Evolutionary conservation across 2,888 invertebrate species (phyloP).

Genomic region (Oxyteleia sp.): DNA sequence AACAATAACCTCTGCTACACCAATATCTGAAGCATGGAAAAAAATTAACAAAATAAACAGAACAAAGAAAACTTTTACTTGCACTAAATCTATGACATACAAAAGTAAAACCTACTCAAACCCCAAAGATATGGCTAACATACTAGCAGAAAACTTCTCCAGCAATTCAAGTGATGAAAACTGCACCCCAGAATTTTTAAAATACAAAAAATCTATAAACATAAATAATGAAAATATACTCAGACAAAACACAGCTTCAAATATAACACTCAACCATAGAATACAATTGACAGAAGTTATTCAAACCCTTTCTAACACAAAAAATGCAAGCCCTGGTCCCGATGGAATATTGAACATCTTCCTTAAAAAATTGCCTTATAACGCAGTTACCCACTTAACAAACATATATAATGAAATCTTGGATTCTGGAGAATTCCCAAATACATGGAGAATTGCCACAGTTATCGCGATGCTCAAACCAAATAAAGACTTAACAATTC

Average conservation of each 20-base stretch:
- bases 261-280: neutral
- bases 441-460: conserved; percentile 31
- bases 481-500: conserved; percentile 25
- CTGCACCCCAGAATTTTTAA: conserved; percentile 25
- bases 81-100: neutral
- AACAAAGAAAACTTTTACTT: no score
- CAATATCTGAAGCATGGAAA: conserved; percentile 1
- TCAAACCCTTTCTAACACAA: neutral
- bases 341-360: conserved; percentile 57
- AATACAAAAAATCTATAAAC: conserved; percentile 16
- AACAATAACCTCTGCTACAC: no score
- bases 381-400: neutral
- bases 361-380: conserved; percentile 47
- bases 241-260: neutral
- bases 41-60: conserved; percentile 30
- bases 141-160: conserved; percentile 42
- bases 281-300: neutral
- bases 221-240: conserved; percentile 1
- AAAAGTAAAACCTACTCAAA: neutral
- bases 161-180: conserved; percentile 63
- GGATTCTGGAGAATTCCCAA: conserved; percentile 21
- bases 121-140: conserved; percentile 5
- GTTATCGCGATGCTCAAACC: conserved; percentile 48
- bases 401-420: conserved; percentile 38
- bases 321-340: conserved; percentile 67